Conservation (phyloP, 2,888 invertebrate species). For the Pharmacophagus antenor region DNA sequence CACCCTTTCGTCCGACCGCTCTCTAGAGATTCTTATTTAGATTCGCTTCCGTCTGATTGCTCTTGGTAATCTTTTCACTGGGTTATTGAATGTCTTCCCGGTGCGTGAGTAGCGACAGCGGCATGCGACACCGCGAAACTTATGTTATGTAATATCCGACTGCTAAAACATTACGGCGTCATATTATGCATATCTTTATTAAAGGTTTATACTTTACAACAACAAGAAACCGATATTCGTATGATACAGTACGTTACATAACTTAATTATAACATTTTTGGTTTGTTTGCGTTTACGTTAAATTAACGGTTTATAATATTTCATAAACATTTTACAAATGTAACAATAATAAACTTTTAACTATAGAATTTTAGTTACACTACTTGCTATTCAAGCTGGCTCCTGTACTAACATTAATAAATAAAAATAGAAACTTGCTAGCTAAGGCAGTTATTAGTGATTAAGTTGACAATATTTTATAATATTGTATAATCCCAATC, state of each 20-base stretch:
- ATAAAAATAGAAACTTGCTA: too few species aligned
- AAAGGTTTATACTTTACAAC: neutral
- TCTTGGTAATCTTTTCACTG: slow-evolving; percentile 80
- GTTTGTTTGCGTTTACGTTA: too few species aligned
- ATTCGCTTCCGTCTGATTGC: slow-evolving; percentile 82
- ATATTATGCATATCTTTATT: neutral
- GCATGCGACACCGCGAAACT: neutral
- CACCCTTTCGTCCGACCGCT: slow-evolving; percentile 66
- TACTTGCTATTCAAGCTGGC: neutral
- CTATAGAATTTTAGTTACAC: neutral
- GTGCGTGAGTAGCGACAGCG: slow-evolving; percentile 67
- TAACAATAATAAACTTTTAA: neutral
- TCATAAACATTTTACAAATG: too few species aligned
- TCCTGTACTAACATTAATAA: neutral
- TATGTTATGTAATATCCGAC: neutral
- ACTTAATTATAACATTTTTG: neutral
- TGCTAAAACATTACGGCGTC: neutral
- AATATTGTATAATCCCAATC: too few species aligned
- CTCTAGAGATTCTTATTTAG: slow-evolving; percentile 81
- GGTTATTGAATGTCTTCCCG: slow-evolving; percentile 80
- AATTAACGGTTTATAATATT: too few species aligned
- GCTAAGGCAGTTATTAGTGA: too few species aligned
- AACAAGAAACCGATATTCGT: neutral
- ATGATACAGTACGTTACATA: neutral
- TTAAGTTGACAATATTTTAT: too few species aligned